phyloP scores from a whole-genome alignment of 2,888 invertebrate species.

The Drosophila macrothrix region DNA sequence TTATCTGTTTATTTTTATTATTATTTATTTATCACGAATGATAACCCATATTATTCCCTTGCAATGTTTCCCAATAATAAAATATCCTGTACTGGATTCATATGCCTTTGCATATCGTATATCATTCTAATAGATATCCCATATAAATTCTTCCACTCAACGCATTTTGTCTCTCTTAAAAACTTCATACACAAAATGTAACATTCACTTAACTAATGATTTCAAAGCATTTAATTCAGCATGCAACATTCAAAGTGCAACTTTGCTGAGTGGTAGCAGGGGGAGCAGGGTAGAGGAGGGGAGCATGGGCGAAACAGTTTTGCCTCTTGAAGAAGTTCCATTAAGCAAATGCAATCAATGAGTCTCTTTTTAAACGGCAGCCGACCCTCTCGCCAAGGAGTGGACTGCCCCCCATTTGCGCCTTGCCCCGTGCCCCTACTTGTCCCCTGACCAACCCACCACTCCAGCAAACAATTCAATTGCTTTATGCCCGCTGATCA shows the following conservation, averaged over 20 bases:
- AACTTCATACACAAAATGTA: not conserved
- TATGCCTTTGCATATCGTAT: not conserved
- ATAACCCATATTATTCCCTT: not conserved
- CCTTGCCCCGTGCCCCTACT: not conserved
- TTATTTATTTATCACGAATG: not conserved
- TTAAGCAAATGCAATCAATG: conserved; percentile 37
- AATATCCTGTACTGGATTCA: not conserved
- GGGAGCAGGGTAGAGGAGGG: not conserved
- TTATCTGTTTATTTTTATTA: too few species aligned
- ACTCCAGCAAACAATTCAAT: not conserved
- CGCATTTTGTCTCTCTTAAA: not conserved
- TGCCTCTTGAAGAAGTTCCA: not conserved
- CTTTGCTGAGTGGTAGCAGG: not conserved
- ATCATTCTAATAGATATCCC: not conserved
- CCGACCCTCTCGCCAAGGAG: conserved; percentile 30
- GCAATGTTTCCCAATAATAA: not conserved
- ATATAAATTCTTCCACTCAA: not conserved
- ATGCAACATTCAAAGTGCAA: conserved; percentile 17
- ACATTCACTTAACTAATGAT: conserved; percentile 10
- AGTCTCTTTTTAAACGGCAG: conserved; percentile 24
- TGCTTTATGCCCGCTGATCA: conserved; percentile 4
- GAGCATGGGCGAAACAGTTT: not conserved
- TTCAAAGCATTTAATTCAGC: not conserved
- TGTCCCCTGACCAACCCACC: not conserved
- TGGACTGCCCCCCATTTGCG: not conserved